phyloP scores from a whole-genome alignment of 2,113 vertebrate genomes.

The Enhydra lutris region DNA sequence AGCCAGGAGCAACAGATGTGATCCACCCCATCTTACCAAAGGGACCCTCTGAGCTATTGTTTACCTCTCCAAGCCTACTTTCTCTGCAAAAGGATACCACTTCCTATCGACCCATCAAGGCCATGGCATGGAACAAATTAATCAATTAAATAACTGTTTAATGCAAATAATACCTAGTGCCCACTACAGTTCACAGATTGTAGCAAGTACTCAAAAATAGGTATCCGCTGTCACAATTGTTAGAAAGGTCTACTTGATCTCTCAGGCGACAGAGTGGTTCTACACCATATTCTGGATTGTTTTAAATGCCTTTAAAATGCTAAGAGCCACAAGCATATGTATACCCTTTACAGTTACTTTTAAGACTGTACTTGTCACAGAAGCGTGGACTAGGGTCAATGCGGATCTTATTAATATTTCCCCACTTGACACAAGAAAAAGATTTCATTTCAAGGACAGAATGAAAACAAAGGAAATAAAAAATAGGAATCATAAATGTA shows the following conservation, averaged over 20 bases:
- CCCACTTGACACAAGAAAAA: constrained; percentile 46
- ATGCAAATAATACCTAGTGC: background rate
- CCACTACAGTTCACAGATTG: background rate
- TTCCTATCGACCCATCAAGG: constrained; percentile 27
- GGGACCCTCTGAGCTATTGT: background rate
- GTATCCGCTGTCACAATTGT: background rate
- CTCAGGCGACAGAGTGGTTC: background rate
- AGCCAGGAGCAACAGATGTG: background rate
- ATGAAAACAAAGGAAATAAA: constrained; percentile 67
- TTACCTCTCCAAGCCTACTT: background rate
- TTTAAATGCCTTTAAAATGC: constrained; percentile 36
- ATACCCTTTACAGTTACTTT: constrained; percentile 52
- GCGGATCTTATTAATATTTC: constrained; percentile 68
- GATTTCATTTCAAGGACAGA: constrained; percentile 75
- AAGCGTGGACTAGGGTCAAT: constrained; percentile 24
- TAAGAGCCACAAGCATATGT: background rate
- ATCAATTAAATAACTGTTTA: background rate
- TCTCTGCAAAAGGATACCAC: background rate
- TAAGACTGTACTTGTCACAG: constrained; percentile 29
- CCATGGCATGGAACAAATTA: background rate
- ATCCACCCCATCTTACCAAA: background rate
- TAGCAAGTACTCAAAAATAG: background rate
- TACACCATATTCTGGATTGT: background rate
- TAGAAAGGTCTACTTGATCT: background rate
- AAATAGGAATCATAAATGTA: constrained; percentile 71